Evolutionary conservation across 2,888 invertebrate genomes (phyloP).

Genomic region (Agriopis marginaria): DNA sequence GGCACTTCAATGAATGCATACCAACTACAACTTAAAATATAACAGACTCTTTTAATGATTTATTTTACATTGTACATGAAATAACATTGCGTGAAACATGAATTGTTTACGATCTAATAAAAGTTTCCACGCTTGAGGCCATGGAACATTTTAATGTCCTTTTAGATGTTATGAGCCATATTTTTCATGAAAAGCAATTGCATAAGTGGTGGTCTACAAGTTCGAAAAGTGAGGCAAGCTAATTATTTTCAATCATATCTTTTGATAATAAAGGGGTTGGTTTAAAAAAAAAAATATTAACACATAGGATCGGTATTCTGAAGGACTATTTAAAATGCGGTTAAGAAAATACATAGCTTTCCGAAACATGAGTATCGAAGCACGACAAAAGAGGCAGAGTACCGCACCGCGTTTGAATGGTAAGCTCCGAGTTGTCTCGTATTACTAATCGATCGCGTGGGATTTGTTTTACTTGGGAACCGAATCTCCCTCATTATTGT

Average conservation of each 20-base stretch:
- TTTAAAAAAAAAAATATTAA: no score
- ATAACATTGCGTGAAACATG: slow-evolving; percentile 42
- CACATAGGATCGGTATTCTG: no score
- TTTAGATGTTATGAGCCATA: slow-evolving; percentile 42
- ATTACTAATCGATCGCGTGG: slow-evolving; percentile 78
- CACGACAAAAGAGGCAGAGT: slow-evolving; percentile 16
- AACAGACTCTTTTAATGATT: slow-evolving; percentile 27
- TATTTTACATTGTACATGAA: slow-evolving; percentile 42
- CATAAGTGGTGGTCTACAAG: slow-evolving; percentile 27
- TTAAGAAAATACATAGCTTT: neutral
- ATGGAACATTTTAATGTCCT: slow-evolving; percentile 42
- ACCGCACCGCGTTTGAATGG: slow-evolving; percentile 48
- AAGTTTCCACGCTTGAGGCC: slow-evolving; percentile 47
- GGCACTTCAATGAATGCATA: slow-evolving; percentile 28
- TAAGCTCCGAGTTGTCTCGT: slow-evolving; percentile 68
- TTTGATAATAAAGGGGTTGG: neutral
- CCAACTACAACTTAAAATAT: slow-evolving; percentile 16
- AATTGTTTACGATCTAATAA: slow-evolving; percentile 47
- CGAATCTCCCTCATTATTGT: slow-evolving; percentile 77
- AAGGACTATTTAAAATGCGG: neutral
- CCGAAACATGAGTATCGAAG: slow-evolving; percentile 17
- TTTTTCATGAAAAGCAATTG: slow-evolving; percentile 38
- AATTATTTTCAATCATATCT: no score
- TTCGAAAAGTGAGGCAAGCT: neutral
- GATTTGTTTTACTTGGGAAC: slow-evolving; percentile 77